Base-by-base conservation (phyloP, 2,888 invertebrate species). In the Dasysyrphus tricinctus region DNA sequence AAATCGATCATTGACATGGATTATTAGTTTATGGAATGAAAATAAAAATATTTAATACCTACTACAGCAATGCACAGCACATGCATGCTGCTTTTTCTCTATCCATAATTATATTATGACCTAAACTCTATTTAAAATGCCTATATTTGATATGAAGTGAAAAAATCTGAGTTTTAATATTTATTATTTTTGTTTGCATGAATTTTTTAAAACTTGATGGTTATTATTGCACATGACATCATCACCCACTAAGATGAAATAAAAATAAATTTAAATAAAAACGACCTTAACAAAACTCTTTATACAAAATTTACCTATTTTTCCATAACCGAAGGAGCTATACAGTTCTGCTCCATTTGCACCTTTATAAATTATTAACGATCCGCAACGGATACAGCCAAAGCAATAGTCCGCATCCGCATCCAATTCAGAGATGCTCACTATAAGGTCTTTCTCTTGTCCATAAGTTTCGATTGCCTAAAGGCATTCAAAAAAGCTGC, bases 281-380 rank as follows among this genome's bases (percentile, higher is more conserved):
- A 19, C 67, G 9, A 51, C 67, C 24, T 51, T 39, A 69, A 51
- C 19, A 47, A 8, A 39, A 39, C 32, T 34, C 32, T 34, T 12
- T 34, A 39, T 57, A 57, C 39, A 44, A n/a, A 72, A 57, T 42
- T 59, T 65, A 42, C 32, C 80, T 84, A 79, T 79, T 80, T 79
- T 70, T 39, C 69, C 29, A 75, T 75, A 70, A 78, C 42, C 76
- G n/a, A 54, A 83, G 74, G 79, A 79, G 61, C 61, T 79, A n/a
- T n/a, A 0, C n/a, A 5, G 69, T 51, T 84, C 65, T 74, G 85
- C 74, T 81, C 74, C 81, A 86, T 86, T 86, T 86, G 85, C 85
- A 86, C 85, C 85, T 86, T 81, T 74, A 86, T 86, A 70, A 81
- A 86, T 86, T 86, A 81, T 86, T 81, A 86, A 81, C 81, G 74